These are phyloP conservation scores for Periophthalmodon schlosseri DNA, from an alignment of 2,113 vertebrate species.

Conservation along the genomic window DNA sequence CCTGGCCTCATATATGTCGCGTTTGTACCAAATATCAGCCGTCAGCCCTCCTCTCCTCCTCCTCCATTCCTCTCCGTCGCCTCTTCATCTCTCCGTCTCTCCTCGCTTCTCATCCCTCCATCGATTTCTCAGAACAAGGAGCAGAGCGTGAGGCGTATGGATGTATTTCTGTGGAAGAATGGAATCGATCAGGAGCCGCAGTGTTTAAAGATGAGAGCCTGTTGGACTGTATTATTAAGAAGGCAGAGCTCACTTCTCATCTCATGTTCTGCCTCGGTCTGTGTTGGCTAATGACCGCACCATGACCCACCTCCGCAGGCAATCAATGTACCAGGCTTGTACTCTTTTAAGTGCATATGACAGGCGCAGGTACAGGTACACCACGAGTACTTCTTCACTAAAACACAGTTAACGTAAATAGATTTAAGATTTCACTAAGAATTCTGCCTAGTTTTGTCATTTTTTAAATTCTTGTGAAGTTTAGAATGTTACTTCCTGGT, in stretches of 20 bases:
- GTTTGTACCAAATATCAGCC: conserved; percentile 7
- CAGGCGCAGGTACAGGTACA: too few species aligned
- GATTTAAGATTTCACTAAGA: too few species aligned
- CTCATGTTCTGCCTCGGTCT: conserved; percentile 26
- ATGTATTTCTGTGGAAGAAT: conserved; percentile 62
- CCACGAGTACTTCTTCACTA: too few species aligned
- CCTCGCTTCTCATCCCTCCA: conserved; percentile 30
- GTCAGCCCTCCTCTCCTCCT: background rate
- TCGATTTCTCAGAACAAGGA: conserved; percentile 65
- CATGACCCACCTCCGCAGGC: conserved; percentile 43
- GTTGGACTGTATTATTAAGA: conserved; percentile 62
- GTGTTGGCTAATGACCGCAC: conserved; percentile 52
- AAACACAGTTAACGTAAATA: too few species aligned
- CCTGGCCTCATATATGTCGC: background rate
- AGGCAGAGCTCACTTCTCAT: conserved; percentile 42
- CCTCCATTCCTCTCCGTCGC: background rate
- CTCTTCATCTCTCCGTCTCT: conserved; percentile 15
- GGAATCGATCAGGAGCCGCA: conserved; percentile 56
- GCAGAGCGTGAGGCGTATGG: conserved; percentile 60
- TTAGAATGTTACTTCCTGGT: too few species aligned
- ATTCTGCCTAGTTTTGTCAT: too few species aligned
- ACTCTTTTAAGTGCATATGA: too few species aligned
- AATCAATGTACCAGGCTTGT: conserved; percentile 23
- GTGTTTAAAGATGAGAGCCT: conserved; percentile 61
- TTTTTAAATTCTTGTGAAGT: too few species aligned